A percentile compares a stretch with the other conserved stretches of the same genome.
phyloP scores from a whole-genome alignment of 2,797 vertebrate species.

The Erithacus rubecula region DNA sequence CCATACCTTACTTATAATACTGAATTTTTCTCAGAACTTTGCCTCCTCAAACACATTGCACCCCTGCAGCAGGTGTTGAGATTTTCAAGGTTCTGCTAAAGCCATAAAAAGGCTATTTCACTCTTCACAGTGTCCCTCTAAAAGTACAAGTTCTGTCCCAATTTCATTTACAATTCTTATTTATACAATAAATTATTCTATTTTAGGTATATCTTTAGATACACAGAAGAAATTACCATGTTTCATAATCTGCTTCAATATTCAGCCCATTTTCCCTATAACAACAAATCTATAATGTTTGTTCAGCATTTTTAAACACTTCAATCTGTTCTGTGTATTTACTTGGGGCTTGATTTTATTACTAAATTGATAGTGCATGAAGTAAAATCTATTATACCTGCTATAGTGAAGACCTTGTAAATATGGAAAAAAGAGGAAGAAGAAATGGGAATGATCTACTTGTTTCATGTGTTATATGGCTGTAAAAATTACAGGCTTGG shows the following conservation, averaged over 20 bases:
- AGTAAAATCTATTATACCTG: not conserved
- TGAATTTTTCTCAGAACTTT: not conserved
- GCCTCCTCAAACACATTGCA: not conserved
- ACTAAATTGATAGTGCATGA: not conserved
- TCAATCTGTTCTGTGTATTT: not conserved
- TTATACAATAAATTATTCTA: not conserved
- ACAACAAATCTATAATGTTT: not conserved
- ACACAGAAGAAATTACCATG: not conserved
- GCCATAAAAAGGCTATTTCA: not conserved
- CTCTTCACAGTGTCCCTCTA: not conserved
- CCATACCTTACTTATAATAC: not conserved
- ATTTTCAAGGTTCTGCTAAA: not conserved
- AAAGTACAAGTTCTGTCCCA: not conserved
- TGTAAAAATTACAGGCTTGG: not conserved
- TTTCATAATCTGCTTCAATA: not conserved
- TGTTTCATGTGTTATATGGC: not conserved
- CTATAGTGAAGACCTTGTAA: not conserved
- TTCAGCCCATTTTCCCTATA: not conserved
- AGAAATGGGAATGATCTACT: not conserved
- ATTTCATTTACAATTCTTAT: not conserved
- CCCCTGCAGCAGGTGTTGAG: fast-evolving
- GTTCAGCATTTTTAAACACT: not conserved
- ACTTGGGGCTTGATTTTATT: not conserved
- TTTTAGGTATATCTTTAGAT: not conserved
- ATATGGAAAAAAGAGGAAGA: not conserved